These are phyloP conservation scores for Sciaenops ocellatus DNA, from an alignment of 2,797 vertebrate species.

Conservation along the genomic window DNA sequence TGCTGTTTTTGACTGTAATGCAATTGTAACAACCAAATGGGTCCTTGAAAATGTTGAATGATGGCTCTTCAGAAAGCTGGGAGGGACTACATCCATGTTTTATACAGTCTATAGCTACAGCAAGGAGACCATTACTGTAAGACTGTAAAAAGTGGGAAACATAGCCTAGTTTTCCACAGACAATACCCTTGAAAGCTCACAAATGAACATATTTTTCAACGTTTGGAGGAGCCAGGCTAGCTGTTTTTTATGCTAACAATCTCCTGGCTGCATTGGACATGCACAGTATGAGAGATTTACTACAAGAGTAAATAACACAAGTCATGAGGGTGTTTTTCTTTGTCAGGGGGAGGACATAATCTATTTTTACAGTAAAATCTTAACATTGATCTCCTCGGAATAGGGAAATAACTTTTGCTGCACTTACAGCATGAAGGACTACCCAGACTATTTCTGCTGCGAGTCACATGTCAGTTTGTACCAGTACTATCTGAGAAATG, in stretches of 20 bases:
- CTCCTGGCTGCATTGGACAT: neutral
- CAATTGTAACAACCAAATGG: too few species aligned
- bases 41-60: too few species aligned
- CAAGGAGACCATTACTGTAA: too few species aligned
- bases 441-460: constrained; percentile 56
- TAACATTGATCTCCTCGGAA: constrained; percentile 41
- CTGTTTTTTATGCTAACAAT: neutral
- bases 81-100: too few species aligned
- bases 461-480: constrained; percentile 73
- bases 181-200: too few species aligned
- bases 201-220: too few species aligned
- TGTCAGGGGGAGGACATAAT: constrained; percentile 15
- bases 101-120: too few species aligned
- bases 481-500: constrained; percentile 52
- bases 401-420: constrained; percentile 43
- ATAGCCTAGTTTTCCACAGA: too few species aligned
- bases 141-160: too few species aligned
- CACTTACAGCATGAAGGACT: constrained; percentile 45
- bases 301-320: constrained; percentile 1
- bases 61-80: too few species aligned
- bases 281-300: constrained; percentile 5
- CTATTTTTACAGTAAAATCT: constrained; percentile 29
- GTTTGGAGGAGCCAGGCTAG: too few species aligned
- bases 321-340: neutral
- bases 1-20: too few species aligned